A percentile compares a stretch with the other conserved stretches of the same genome.
These are phyloP conservation scores for Thunnus albacares DNA, from an alignment of 2,797 vertebrate genomes.

Conservation along the genomic window DNA sequence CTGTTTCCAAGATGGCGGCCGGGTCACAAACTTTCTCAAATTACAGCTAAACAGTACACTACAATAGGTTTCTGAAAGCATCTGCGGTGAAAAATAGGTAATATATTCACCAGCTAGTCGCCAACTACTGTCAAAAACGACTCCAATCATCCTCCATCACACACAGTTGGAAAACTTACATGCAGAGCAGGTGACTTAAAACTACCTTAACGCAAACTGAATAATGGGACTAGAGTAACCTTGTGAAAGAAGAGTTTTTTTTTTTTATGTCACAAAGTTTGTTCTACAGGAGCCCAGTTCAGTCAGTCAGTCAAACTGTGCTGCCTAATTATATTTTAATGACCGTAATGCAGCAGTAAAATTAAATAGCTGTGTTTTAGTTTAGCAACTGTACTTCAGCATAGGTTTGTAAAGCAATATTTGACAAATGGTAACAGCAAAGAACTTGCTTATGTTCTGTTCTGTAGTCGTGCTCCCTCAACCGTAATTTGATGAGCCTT, in stretches of 20 bases:
- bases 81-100: too few relatives aligned
- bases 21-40: too few relatives aligned
- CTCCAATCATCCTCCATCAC: too few relatives aligned
- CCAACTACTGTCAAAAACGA: not conserved
- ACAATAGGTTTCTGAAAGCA: too few relatives aligned
- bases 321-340: not conserved
- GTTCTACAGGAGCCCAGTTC: not conserved
- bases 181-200: not conserved
- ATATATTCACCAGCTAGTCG: not conserved
- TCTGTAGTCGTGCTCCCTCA: not conserved
- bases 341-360: not conserved
- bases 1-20: too few relatives aligned
- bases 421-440: not conserved
- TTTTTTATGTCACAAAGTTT: not conserved
- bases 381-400: not conserved
- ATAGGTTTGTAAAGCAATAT: not conserved
- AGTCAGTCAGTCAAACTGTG: conserved; percentile 9
- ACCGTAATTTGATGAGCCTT: not conserved
- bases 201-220: not conserved
- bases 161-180: too few relatives aligned
- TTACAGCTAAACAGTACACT: too few relatives aligned
- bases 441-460: not conserved
- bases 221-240: not conserved
- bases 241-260: not conserved
- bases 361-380: not conserved